These are phyloP conservation scores for Brachionichthys hirsutus DNA, from an alignment of 2,113 vertebrate genomes.

Conservation along the genomic window DNA sequence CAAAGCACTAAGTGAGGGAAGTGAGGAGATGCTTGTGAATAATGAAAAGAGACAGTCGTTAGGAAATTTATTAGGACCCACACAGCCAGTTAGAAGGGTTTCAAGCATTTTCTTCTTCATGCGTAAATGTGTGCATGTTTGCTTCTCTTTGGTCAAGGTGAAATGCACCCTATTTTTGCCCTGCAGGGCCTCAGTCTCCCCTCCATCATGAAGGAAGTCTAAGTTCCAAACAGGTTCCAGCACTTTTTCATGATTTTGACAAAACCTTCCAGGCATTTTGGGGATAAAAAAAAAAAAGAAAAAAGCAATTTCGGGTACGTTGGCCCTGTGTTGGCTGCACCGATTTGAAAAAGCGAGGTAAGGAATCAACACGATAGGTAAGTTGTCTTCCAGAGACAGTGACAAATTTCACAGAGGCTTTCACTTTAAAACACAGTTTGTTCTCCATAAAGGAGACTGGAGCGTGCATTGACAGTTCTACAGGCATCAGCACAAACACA, in stretches of 20 bases:
- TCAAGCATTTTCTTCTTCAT: neutral
- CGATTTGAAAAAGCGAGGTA: constrained; percentile 45
- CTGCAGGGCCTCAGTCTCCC: constrained; percentile 17
- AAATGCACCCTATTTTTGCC: constrained; percentile 12
- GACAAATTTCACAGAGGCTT: constrained; percentile 58
- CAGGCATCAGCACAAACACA: constrained; percentile 7
- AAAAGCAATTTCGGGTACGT: constrained; percentile 54
- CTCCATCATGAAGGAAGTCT: neutral
- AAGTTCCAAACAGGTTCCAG: too few species aligned
- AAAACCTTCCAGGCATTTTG: constrained; percentile 61
- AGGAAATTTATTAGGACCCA: constrained; percentile 25
- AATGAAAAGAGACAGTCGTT: constrained; percentile 20
- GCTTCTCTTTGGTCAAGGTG: constrained; percentile 45
- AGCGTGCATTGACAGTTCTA: too few species aligned
- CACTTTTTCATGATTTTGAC: constrained; percentile 39
- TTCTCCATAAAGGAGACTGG: constrained; percentile 18
- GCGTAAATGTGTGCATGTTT: constrained; percentile 28
- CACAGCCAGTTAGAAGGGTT: constrained; percentile 27
- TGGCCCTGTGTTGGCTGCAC: constrained; percentile 24
- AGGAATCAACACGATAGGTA: constrained; percentile 30
- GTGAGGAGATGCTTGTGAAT: constrained; percentile 16
- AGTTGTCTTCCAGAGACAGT: constrained; percentile 47
- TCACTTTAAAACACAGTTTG: constrained; percentile 46
- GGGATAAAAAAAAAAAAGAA: constrained; percentile 67
- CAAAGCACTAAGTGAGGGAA: constrained; percentile 24